phyloP scores from a whole-genome alignment of 2,797 vertebrate genomes.

The Otolemur crassicaudatus region DNA sequence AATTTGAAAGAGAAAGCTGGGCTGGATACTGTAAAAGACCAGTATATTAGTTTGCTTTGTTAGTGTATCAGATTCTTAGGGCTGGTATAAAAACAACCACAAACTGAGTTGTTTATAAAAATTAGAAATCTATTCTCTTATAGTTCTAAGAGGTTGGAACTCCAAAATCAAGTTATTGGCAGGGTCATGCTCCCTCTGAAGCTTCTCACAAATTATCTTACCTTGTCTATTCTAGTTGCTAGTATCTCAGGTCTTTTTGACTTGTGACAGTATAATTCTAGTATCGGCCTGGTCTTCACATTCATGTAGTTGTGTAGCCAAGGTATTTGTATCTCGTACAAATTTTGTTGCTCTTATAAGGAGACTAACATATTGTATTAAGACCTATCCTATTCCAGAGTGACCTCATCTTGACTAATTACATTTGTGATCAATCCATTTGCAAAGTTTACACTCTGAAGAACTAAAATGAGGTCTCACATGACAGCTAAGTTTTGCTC shows the following conservation, averaged over 20 bases:
- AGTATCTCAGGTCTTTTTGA: not conserved
- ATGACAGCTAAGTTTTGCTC: not conserved
- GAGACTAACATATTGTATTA: not conserved
- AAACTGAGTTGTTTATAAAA: not conserved
- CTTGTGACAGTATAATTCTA: not conserved
- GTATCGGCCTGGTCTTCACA: not conserved
- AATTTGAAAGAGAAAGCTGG: not conserved
- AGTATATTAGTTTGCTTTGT: not conserved
- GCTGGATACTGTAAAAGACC: accelerated
- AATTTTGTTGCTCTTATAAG: not conserved
- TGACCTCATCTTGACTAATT: not conserved
- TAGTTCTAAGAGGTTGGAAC: not conserved
- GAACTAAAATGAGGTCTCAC: not conserved
- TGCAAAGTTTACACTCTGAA: not conserved
- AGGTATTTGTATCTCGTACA: not conserved
- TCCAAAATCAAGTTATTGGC: not conserved
- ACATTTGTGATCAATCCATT: not conserved
- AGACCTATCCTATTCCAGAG: not conserved
- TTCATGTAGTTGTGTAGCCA: not conserved
- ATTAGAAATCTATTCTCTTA: not conserved
- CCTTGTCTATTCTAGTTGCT: not conserved
- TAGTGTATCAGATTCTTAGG: not conserved
- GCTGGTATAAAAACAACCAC: not conserved
- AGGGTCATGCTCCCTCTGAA: not conserved
- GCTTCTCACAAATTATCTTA: not conserved